These are phyloP conservation scores for Conistra vaccinii DNA, from an alignment of 2,888 invertebrate genomes.

Conservation along the genomic window DNA sequence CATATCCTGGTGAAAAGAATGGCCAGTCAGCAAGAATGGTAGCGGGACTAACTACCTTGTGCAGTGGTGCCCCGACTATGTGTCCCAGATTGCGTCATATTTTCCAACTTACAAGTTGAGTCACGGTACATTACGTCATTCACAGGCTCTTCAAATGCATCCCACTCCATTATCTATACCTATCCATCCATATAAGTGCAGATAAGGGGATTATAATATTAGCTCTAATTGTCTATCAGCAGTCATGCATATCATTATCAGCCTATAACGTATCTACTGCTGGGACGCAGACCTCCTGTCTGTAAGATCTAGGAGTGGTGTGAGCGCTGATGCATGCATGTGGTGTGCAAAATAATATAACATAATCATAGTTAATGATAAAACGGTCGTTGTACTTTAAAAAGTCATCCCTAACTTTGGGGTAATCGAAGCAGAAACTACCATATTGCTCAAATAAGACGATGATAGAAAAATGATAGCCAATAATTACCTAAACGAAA, in stretches of 20 bases:
- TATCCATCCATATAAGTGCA: slow-evolving; percentile 13
- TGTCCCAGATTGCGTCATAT: not conserved
- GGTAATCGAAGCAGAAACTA: not conserved
- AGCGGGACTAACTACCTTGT: no score
- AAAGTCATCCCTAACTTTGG: not conserved
- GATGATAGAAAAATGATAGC: not conserved
- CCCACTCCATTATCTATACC: slow-evolving; percentile 14
- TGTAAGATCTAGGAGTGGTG: not conserved
- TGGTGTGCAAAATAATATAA: not conserved
- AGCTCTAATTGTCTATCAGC: slow-evolving; percentile 34
- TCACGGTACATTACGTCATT: slow-evolving; percentile 8
- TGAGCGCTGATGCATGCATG: not conserved
- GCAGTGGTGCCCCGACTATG: not conserved
- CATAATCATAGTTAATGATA: not conserved
- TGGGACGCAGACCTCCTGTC: no score
- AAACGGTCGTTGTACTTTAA: not conserved
- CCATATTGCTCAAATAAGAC: not conserved
- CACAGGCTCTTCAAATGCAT: slow-evolving; percentile 2
- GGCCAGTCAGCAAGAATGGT: not conserved
- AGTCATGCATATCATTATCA: slow-evolving; percentile 6
- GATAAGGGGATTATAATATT: slow-evolving; percentile 38
- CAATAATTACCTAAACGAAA: no score
- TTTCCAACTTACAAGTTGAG: not conserved
- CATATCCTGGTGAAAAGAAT: not conserved
- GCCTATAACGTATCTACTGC: not conserved